Evolutionary conservation across 35 echinoderm and acorn worm genomes (phyloP).

Genomic region (Heliocidaris erythrogramma): DNA sequence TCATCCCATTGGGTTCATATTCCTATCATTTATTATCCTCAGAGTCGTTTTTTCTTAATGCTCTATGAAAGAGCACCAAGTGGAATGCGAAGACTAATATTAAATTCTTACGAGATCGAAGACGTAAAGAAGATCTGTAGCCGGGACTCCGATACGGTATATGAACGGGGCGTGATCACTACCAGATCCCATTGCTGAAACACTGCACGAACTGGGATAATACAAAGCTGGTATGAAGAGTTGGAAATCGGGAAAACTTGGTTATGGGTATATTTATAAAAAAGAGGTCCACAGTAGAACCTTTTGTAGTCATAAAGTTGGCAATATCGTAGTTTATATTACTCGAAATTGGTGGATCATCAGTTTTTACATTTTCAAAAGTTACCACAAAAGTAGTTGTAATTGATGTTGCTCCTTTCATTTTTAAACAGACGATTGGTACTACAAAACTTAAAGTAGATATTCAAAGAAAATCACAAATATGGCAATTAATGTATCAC

Average conservation of each 20-base stretch:
- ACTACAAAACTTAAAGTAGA: too few relatives aligned
- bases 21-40: neutral
- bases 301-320: too few relatives aligned
- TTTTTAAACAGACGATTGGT: too few relatives aligned
- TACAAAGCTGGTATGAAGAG: neutral
- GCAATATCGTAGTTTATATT: too few relatives aligned
- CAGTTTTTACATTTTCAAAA: too few relatives aligned
- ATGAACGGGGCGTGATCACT: conserved; percentile 65
- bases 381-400: too few relatives aligned
- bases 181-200: conserved; percentile 39
- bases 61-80: neutral
- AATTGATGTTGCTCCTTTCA: too few relatives aligned
- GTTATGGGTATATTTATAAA: too few relatives aligned
- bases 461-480: too few relatives aligned
- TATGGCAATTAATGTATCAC: too few relatives aligned
- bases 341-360: too few relatives aligned
- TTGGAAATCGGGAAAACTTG: neutral
- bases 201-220: neutral
- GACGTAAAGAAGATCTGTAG: neutral
- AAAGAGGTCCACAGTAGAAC: too few relatives aligned
- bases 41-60: neutral
- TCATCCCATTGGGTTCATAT: neutral
- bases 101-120: neutral
- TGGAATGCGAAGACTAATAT: neutral
- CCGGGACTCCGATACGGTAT: conserved; percentile 53